Base-by-base conservation (phyloP, 2,888 invertebrate genomes). In the Noctua janthina region DNA sequence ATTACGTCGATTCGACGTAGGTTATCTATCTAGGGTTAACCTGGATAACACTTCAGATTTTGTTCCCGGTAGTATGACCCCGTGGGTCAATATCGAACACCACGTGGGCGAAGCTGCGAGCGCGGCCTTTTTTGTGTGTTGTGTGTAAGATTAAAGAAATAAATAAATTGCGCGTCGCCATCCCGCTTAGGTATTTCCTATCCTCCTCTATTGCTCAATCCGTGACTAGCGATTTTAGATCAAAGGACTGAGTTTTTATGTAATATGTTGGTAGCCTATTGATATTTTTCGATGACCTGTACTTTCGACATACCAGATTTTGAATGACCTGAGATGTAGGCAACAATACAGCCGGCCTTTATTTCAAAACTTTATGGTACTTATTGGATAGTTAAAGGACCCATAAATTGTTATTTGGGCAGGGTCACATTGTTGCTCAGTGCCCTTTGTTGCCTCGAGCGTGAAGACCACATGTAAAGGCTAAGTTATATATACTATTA, bases 291-390 rank as follows among this genome's bases (percentile, higher is more conserved):
- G 35, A 13, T 49, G 46, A 6, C 66, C 10, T 51, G 35, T 72
- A 17, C 49, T 74, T 54, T 76, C 6, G 10, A 43, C 51, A 46
- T 54, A 29, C 17, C 46, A 20, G 35, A 46, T 78, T 78, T 51
- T n/a, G 35, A 70, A 39, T 35, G 35, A 66, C 35, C 64, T 70
- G 59, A 59, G n/a, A 51, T 69, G 23, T 56, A 51, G 54, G 51
- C 20, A 43, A 15, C 29, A 64, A 64, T 17, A 23, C 8, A 43
- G 10, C 11, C 1, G 8, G 15, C 56, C 10, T 2, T 69, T 46
- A 75, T 82, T 59, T 54, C 59, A 43, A 69, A 77, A 77, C 64
- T 77, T 74, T 67, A 49, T n/a, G 67, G 17, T 67, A 66, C 1
- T 23, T 66, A 84, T 72, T 77, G 15, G 39, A 46, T 73, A 66